Percentiles rank a stretch among this genome's conserved stretches.
These are phyloP conservation scores for Apocrypta bakeri DNA, from an alignment of 1,140 invertebrate species.

Conservation along the genomic window DNA sequence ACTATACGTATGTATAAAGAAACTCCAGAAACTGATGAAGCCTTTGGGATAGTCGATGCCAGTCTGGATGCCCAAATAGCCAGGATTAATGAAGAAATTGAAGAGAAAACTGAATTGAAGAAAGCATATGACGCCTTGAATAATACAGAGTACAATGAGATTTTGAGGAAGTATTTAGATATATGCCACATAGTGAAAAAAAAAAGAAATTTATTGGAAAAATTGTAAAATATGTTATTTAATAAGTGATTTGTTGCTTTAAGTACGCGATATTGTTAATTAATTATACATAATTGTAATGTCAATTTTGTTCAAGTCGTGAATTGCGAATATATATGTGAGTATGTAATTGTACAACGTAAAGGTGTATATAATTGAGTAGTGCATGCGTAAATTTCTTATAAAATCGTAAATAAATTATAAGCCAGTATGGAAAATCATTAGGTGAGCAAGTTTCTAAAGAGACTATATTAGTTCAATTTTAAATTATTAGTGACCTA, in stretches of 20 bases:
- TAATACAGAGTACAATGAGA: conserved; percentile 61
- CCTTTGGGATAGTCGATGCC: conserved; percentile 58
- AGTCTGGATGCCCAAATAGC: conserved; percentile 58
- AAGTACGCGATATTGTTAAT: background rate
- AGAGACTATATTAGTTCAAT: too few species aligned
- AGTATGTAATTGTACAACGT: background rate
- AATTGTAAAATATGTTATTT: conserved; percentile 47
- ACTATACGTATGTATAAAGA: conserved; percentile 64
- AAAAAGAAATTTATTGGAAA: conserved; percentile 62
- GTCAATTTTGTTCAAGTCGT: too few species aligned
- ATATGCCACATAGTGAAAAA: conserved; percentile 62
- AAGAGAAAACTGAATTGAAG: conserved; percentile 57
- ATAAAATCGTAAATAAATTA: background rate
- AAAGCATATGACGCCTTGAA: conserved; percentile 60
- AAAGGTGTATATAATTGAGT: background rate
- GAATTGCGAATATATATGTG: background rate
- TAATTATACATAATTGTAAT: too few species aligned
- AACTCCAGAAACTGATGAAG: conserved; percentile 61
- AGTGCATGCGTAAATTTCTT: background rate
- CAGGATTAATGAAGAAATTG: conserved; percentile 54
- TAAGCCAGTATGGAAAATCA: background rate
- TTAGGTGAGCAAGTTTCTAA: too few species aligned
- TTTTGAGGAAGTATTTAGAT: conserved; percentile 61
- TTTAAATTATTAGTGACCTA: too few species aligned
- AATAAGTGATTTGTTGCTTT: background rate